Evolutionary conservation across 1,140 invertebrate species (phyloP).

Genomic region (Elymnias hypermnestra): DNA sequence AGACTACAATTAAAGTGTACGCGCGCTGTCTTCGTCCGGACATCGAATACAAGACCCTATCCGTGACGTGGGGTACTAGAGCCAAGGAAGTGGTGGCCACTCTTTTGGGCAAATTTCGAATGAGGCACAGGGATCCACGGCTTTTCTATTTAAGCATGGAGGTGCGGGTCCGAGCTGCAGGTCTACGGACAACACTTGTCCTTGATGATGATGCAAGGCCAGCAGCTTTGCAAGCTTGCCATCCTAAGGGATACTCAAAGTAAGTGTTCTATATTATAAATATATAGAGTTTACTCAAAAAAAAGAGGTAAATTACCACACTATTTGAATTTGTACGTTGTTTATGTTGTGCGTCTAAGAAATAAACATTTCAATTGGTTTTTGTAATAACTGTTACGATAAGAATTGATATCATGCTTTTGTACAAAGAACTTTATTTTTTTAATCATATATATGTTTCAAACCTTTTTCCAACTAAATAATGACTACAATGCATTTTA

Average conservation of each 20-base stretch:
- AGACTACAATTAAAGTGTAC: slow-evolving; percentile 95
- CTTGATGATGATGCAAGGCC: slow-evolving; percentile 92
- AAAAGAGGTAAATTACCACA: too few relatives aligned
- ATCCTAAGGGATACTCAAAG: slow-evolving; percentile 93
- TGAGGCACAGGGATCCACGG: slow-evolving; percentile 92
- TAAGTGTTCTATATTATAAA: slow-evolving; percentile 60
- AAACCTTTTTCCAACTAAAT: not conserved
- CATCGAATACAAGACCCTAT: slow-evolving; percentile 95
- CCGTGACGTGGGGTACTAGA: slow-evolving; percentile 89
- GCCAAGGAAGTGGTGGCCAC: slow-evolving; percentile 90
- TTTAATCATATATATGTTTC: too few relatives aligned
- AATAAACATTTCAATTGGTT: too few relatives aligned
- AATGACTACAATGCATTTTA: too few relatives aligned
- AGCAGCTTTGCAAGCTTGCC: slow-evolving; percentile 91
- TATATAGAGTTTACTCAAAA: too few relatives aligned
- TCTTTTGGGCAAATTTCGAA: slow-evolving; percentile 92
- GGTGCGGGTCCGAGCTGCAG: slow-evolving; percentile 88
- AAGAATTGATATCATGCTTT: too few relatives aligned
- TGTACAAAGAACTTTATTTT: too few relatives aligned
- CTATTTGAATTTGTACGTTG: too few relatives aligned
- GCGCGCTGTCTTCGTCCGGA: slow-evolving; percentile 91
- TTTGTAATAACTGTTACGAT: too few relatives aligned
- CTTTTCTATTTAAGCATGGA: slow-evolving; percentile 97
- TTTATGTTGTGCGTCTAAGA: too few relatives aligned
- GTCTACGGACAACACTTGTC: slow-evolving; percentile 87